Conservation (phyloP, 1,140 invertebrate genomes). For the Drosophila ogumai region DNA sequence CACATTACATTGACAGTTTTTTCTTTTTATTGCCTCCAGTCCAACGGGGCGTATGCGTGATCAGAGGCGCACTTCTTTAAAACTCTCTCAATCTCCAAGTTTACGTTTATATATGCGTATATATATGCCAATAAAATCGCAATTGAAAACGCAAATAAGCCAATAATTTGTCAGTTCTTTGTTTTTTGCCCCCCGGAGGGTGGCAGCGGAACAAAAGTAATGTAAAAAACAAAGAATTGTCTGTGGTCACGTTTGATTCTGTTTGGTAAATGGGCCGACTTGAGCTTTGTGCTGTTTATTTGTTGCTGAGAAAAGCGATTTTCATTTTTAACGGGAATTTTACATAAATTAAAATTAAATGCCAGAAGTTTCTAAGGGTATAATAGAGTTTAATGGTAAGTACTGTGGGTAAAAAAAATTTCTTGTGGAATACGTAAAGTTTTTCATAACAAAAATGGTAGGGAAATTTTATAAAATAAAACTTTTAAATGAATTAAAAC, state of each 20-base stretch:
- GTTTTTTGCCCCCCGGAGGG: slow-evolving; percentile 9
- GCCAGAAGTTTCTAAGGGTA: background rate
- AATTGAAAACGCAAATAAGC: slow-evolving; percentile 72
- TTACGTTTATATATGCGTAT: slow-evolving; percentile 15
- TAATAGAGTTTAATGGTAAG: background rate
- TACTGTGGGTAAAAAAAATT: background rate
- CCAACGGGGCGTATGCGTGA: slow-evolving; percentile 74
- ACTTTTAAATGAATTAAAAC: background rate
- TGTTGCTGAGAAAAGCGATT: slow-evolving; percentile 61
- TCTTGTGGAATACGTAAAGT: background rate
- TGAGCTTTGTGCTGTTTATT: slow-evolving; percentile 18
- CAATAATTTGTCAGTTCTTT: slow-evolving; percentile 58
- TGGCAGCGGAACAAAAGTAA: slow-evolving; percentile 4
- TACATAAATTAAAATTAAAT: slow-evolving; percentile 64
- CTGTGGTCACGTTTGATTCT: slow-evolving; percentile 72
- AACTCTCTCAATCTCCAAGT: slow-evolving; percentile 8
- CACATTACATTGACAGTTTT: slow-evolving; percentile 62
- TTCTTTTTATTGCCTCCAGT: slow-evolving; percentile 64
- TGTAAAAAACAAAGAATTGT: slow-evolving; percentile 45
- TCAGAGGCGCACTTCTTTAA: slow-evolving; percentile 49
- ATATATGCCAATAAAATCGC: slow-evolving; percentile 62
- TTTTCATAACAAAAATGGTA: background rate
- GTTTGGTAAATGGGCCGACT: slow-evolving; percentile 65
- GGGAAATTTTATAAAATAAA: background rate
- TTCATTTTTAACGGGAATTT: slow-evolving; percentile 45